A percentile compares a stretch with the other conserved stretches of the same genome.
phyloP scores from a whole-genome alignment of 2,113 vertebrate species.

The Bothrops jararaca region DNA sequence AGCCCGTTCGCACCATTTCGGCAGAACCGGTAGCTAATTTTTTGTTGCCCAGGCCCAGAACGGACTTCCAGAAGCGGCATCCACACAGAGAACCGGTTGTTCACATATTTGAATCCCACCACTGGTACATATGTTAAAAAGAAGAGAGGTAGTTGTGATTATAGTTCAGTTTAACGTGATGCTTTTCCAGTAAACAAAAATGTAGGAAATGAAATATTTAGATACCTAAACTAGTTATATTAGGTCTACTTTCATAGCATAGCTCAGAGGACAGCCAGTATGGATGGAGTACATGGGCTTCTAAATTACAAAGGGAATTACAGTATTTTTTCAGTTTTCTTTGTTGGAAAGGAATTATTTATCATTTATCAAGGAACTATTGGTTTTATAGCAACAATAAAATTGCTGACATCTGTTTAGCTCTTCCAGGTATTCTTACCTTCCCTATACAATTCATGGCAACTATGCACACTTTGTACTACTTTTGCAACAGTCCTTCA shows the following conservation, averaged over 20 bases:
- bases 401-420: not conserved
- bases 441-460: not conserved
- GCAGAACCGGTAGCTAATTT: too few relatives aligned
- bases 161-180: not conserved
- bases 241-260: not conserved
- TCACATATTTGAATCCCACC: too few relatives aligned
- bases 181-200: not conserved
- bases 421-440: not conserved
- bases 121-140: not conserved
- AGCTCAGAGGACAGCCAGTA: not conserved
- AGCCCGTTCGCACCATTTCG: too few relatives aligned
- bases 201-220: not conserved
- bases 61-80: too few relatives aligned
- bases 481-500: not conserved
- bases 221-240: not conserved
- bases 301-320: not conserved
- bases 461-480: not conserved
- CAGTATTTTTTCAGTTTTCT: not conserved
- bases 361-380: not conserved
- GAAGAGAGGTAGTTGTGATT: not conserved
- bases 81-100: too few relatives aligned
- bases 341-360: not conserved
- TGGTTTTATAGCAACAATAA: not conserved
- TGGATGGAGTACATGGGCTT: not conserved
- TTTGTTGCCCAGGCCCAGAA: too few relatives aligned